Conservation (phyloP, 2,113 vertebrate species). For the Spea bombifrons region DNA sequence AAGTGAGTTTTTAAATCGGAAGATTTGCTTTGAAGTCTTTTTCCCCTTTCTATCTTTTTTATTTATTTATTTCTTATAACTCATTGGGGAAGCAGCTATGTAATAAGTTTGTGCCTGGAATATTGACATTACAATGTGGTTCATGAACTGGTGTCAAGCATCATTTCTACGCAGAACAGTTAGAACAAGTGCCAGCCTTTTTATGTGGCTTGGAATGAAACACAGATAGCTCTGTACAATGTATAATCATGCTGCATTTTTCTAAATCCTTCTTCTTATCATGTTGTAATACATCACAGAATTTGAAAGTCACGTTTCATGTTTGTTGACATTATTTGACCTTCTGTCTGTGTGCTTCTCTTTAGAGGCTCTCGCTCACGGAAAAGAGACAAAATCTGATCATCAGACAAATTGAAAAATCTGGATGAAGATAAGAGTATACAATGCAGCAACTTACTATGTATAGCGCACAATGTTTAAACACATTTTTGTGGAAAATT, state of each 20-base stretch:
- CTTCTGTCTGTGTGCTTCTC: conserved; percentile 10
- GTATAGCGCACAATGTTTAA: too few relatives aligned
- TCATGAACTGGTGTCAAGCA: conserved; percentile 15
- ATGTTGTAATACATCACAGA: conserved; percentile 1
- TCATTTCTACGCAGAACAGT: conserved; percentile 17
- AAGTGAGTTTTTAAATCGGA: conserved; percentile 53
- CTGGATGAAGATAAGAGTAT: neutral
- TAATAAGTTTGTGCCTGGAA: conserved; percentile 17
- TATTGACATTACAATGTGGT: conserved; percentile 35
- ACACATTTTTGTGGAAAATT: too few relatives aligned
- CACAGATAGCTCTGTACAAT: conserved; percentile 13
- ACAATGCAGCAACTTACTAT: neutral
- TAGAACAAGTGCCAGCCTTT: conserved; percentile 25
- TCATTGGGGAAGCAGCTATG: conserved; percentile 49
- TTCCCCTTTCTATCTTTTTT: conserved; percentile 6
- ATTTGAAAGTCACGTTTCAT: neutral
- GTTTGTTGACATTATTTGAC: conserved; percentile 25
- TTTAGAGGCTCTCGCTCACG: neutral
- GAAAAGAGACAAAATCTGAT: conserved; percentile 1
- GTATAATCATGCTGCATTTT: conserved; percentile 12
- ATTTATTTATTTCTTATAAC: conserved; percentile 38
- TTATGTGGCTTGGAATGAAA: conserved; percentile 28
- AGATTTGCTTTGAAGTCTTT: conserved; percentile 57
- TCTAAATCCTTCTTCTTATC: neutral
- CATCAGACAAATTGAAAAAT: neutral